Percentiles rank a stretch among this genome's conserved stretches.
These are phyloP conservation scores for Odobenus rosmarus DNA, from an alignment of 2,113 vertebrate species.

Conservation along the genomic window DNA sequence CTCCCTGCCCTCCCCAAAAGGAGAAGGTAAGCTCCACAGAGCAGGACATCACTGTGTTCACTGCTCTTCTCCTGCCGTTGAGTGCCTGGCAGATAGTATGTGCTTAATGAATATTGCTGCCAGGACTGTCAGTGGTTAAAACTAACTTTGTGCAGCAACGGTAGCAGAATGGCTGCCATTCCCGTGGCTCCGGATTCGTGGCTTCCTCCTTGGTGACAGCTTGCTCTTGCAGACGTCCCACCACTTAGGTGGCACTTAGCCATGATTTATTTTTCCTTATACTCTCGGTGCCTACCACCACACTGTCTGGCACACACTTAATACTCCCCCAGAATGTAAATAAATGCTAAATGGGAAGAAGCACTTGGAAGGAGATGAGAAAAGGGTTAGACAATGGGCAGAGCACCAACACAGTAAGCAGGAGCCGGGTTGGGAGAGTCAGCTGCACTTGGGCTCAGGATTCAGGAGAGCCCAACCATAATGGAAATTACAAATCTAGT, in stretches of 20 bases:
- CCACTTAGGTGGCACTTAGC: too few species aligned
- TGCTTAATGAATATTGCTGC: background rate
- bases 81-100: background rate
- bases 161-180: background rate
- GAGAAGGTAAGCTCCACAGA: background rate
- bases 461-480: background rate
- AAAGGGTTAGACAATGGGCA: background rate
- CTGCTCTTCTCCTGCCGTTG: background rate
- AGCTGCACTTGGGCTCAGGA: background rate
- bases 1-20: fast-evolving
- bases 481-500: background rate
- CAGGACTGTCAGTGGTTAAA: background rate
- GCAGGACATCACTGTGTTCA: background rate
- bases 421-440: background rate
- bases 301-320: background rate
- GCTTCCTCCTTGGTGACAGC: background rate
- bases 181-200: background rate
- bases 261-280: background rate
- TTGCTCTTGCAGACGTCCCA: background rate
- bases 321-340: background rate
- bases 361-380: background rate
- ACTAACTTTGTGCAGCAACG: background rate
- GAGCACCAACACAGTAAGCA: background rate
- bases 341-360: background rate
- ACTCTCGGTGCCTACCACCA: background rate